Evolutionary conservation across 2,888 invertebrate genomes (phyloP), one percentile per base, ranked within the genome.

Genomic region (Brenthis ino): DNA sequence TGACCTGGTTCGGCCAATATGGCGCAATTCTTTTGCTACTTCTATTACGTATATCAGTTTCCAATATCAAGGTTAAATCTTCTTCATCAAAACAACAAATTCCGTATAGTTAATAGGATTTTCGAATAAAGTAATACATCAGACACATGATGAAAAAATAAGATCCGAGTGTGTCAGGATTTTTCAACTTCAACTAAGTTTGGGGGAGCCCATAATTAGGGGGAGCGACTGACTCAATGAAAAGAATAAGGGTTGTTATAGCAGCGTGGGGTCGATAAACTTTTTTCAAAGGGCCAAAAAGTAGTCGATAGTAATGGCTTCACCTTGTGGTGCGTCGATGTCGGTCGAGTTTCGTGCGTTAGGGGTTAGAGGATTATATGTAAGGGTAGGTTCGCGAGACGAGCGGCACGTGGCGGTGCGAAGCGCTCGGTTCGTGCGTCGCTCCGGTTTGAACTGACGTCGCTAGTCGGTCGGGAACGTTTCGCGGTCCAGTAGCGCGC

Each of bases 161-260:
- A 85, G 86, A 86, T 84, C 82, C 75, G 83, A 83, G 85, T 86
- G 82, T 82, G 82, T 81, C 80, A 77, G 81, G 79, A 83, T 85
- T 86, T 85, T 86, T 85, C 82, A 84, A 86, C 82, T 86, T 85
- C 82, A 84, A 86, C 83, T 84, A 89, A 90, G 83, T 90, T 89
- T 88, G 87, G 91, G 92, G 91, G 91, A 90, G 88, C 87, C 85
- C 87, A 91, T 91, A 91, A 91, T 91, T 91, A 87, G 87, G 89
- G 92, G 91, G 91, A 88, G 89, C 89, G 87, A 88, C 85, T 81
- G 84, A 82, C 82, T 81, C 85, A 87, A 82, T 85, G 85, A 81
- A 88, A 84, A 85, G 87, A 89, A 87, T 88, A 89, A 90, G 91
- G 92, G 92, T 89, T 89, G 89, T 88, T 89, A 87, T 87, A 82